Evolutionary conservation across 2,888 invertebrate genomes (phyloP).

Genomic region (Magallana nippona): DNA sequence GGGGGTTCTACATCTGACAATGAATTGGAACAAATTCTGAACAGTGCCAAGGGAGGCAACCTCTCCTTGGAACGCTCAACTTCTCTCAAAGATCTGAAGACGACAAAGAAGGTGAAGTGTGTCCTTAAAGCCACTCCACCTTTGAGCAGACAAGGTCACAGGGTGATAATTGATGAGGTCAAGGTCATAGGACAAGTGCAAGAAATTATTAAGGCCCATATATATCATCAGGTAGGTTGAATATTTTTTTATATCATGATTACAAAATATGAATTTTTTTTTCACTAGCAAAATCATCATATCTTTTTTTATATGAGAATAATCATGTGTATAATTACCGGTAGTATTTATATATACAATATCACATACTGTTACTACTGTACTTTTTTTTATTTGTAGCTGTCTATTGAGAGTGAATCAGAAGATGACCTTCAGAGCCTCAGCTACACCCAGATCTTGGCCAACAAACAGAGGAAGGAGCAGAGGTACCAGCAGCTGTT

Average conservation of each 20-base stretch:
- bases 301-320: not conserved
- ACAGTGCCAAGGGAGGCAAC: slow-evolving; percentile 9
- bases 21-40: slow-evolving; percentile 52
- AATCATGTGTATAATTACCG: not conserved
- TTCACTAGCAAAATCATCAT: too few relatives aligned
- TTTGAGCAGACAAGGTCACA: slow-evolving; percentile 53
- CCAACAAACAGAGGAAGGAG: slow-evolving; percentile 40
- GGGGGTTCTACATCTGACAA: slow-evolving; percentile 53
- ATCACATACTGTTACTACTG: not conserved
- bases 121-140: slow-evolving; percentile 52
- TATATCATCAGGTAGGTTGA: slow-evolving; percentile 60
- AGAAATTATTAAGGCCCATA: slow-evolving; percentile 56
- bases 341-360: too few relatives aligned
- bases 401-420: slow-evolving; percentile 62
- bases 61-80: slow-evolving; percentile 56
- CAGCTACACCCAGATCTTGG: slow-evolving; percentile 43
- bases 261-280: too few relatives aligned
- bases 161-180: slow-evolving; percentile 56
- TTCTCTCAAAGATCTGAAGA: slow-evolving; percentile 58
- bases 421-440: slow-evolving; percentile 57
- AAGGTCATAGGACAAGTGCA: slow-evolving; percentile 54
- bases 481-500: not conserved
- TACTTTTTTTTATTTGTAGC: slow-evolving; percentile 48
- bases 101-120: slow-evolving; percentile 50
- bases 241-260: not conserved